Evolutionary conservation across 2,888 invertebrate genomes (phyloP).

Genomic region (Drosophila colorata): DNA sequence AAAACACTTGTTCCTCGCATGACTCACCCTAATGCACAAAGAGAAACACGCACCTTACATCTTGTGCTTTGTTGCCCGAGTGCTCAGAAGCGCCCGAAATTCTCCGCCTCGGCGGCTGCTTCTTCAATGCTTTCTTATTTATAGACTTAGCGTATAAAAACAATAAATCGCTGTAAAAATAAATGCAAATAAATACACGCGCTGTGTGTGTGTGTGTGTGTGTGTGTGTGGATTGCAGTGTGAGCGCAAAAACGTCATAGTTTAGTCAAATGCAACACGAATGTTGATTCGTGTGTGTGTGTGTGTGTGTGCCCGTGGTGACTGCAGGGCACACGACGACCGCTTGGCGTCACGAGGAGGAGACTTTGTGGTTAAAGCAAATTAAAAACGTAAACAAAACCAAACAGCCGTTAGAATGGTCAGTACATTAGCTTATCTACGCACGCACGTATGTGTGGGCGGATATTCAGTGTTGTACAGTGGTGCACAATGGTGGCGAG

Average conservation of each 20-base stretch:
- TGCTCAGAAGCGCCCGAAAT: slow-evolving; percentile 16
- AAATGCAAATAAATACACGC: slow-evolving; percentile 37
- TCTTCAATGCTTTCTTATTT: slow-evolving; percentile 57
- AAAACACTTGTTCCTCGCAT: slow-evolving; percentile 51
- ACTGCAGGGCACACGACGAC: slow-evolving; percentile 35
- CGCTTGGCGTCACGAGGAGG: slow-evolving; percentile 64
- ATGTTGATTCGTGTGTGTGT: slow-evolving; percentile 2
- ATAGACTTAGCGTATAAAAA: slow-evolving; percentile 62
- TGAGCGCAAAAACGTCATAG: slow-evolving; percentile 43
- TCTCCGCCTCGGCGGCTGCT: slow-evolving; percentile 34
- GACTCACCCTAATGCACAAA: slow-evolving; percentile 70
- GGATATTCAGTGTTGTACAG: slow-evolving; percentile 5
- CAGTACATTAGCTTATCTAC: slow-evolving; percentile 25
- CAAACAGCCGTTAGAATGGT: slow-evolving; percentile 19
- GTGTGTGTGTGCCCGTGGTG: background rate
- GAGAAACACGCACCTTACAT: slow-evolving; percentile 56
- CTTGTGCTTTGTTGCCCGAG: slow-evolving; percentile 22
- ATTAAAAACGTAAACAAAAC: slow-evolving; percentile 73
- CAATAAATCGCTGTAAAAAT: slow-evolving; percentile 62
- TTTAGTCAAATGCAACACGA: slow-evolving; percentile 45
- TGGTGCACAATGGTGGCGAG: slow-evolving; percentile 25
- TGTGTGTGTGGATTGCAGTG: slow-evolving; percentile 11
- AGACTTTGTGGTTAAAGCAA: slow-evolving; percentile 54
- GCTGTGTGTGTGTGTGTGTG: slow-evolving; percentile 6
- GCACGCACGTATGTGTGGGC: slow-evolving; percentile 10